Conservation (phyloP, 2,113 vertebrate species). For the Equus przewalskii region DNA sequence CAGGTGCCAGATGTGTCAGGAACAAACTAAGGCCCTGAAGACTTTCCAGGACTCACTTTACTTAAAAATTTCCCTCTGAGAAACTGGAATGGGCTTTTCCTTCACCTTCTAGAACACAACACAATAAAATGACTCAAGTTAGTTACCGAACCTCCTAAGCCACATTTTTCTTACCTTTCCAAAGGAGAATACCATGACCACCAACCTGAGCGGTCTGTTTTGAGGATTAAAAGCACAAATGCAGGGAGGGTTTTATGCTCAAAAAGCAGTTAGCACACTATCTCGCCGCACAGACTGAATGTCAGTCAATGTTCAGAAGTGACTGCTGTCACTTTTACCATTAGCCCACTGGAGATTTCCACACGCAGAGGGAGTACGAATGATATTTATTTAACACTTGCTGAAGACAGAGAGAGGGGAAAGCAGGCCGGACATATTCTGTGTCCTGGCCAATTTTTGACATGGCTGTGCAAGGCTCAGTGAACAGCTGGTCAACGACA, state of each 20-base stretch:
- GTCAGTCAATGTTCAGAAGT: fast-evolving
- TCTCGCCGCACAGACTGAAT: background rate
- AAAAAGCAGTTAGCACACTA: fast-evolving
- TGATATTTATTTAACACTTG: background rate
- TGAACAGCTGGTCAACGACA: background rate
- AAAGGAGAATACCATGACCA: background rate
- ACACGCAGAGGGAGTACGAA: background rate
- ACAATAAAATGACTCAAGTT: background rate
- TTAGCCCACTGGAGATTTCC: background rate
- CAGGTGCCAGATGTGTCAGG: too few relatives aligned
- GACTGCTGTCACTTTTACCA: too few relatives aligned
- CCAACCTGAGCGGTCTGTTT: background rate
- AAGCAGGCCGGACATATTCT: background rate
- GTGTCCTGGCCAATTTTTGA: background rate
- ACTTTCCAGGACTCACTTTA: background rate
- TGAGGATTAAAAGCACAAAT: background rate
- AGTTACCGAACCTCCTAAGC: background rate
- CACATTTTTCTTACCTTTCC: background rate
- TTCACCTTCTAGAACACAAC: background rate
- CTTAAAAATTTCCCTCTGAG: background rate
- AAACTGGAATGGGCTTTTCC: background rate
- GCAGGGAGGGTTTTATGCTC: background rate
- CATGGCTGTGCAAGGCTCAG: background rate
- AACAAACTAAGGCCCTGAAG: background rate
- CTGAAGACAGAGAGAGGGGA: background rate